Percentiles rank a stretch among this genome's conserved stretches.
phyloP scores from a whole-genome alignment of 2,113 vertebrate genomes.

The Prolemur simus region DNA sequence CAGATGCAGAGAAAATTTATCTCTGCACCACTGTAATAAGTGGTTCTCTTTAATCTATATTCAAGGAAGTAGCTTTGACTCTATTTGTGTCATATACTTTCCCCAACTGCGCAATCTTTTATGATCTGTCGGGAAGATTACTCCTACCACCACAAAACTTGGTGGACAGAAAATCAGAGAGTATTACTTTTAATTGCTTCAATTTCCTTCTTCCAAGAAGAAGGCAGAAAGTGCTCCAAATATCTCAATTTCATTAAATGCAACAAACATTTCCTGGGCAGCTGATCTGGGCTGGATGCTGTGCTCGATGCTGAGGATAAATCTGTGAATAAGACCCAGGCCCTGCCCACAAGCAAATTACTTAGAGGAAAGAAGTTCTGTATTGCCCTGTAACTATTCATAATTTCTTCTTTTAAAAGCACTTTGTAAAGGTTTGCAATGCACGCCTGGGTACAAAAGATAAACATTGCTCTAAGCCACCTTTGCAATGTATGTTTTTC shows the following conservation, averaged over 20 bases:
- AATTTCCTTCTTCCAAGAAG: neutral
- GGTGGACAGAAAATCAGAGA: neutral
- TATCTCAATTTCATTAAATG: slow-evolving; percentile 1
- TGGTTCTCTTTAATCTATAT: neutral
- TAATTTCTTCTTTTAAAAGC: neutral
- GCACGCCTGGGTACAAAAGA: neutral
- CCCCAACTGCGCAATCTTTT: neutral
- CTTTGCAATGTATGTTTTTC: neutral
- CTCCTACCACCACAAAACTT: neutral
- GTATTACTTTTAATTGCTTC: neutral
- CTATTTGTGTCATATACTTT: slow-evolving; percentile 3
- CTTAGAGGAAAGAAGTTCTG: neutral
- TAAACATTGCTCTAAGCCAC: neutral
- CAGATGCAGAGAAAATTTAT: neutral
- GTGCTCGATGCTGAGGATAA: neutral
- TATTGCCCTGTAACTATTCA: neutral
- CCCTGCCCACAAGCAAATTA: neutral
- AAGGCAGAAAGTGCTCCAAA: neutral
- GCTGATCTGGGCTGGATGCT: neutral
- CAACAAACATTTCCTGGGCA: neutral
- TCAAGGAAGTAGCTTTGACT: neutral
- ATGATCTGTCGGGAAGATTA: slow-evolving; percentile 15
- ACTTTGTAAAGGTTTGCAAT: neutral
- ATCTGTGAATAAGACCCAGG: neutral
- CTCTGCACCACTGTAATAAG: neutral